Evolutionary conservation across 2,113 vertebrate species (phyloP), one percentile per base, ranked within the genome.

Genomic region (Rallus limicola): DNA sequence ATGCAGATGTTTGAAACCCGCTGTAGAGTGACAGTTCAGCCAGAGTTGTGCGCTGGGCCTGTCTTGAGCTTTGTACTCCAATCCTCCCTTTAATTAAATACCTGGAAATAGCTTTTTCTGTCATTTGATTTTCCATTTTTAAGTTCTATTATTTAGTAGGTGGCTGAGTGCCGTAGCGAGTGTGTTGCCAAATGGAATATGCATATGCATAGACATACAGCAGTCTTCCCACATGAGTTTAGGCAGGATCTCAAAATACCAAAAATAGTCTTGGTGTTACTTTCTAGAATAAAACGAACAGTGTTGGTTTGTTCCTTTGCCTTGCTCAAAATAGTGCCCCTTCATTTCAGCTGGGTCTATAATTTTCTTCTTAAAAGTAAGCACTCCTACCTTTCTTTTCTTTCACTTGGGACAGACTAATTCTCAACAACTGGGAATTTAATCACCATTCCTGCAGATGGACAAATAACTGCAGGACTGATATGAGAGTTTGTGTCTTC

Each of bases 1-100:
- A 97, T 97, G 96, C 98, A 98, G 97, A 97, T 97, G 97, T 97
- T 96, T 97, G 93, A 97, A 97, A 97, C 94, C 90, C 31, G 60
- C 96, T 95, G 91, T 68, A 97, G 94, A 97, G 97, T 97, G 97
- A 95, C 94, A 95, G 97, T 97, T 95, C 92, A 97, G 91, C 74
- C 95, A 77, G 94, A 88, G 26, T 65, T 90, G 70, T 96, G 94
- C 23, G 48, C 89, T 67, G 89, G 94, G 92, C 95, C 95, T 96
- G 84, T 93, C 96, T 79, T 96, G 84, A 90, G 91, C 88, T 90
- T 95, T 89, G 48, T 83, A 67, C 78, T 79, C 74, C 86, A 79
- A 94, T 96, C 95, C 87, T 94, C 92, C 78, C 64, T 88, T 96
- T 95, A 87, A 96, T 97, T 95, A 95, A 97, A 96, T 96, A 96